A percentile compares a stretch with the other conserved stretches of the same genome.
These are phyloP conservation scores for Crotalus tigris DNA, from an alignment of 2,113 vertebrate genomes.

Conservation along the genomic window DNA sequence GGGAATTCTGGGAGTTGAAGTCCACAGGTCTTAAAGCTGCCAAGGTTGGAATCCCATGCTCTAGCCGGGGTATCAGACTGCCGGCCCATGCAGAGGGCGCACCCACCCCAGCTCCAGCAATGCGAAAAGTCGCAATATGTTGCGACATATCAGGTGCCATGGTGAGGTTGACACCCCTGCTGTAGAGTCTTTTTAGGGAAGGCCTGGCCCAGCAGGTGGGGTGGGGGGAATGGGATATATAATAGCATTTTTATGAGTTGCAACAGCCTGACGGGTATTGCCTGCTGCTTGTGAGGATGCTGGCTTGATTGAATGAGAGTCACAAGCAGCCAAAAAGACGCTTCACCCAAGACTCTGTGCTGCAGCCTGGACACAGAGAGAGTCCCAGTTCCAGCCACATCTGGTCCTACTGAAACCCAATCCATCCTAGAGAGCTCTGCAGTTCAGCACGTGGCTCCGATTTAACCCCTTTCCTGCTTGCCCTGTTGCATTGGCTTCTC, in stretches of 20 bases:
- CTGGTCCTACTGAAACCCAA: constrained; percentile 40
- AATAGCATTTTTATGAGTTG: neutral
- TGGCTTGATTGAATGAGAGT: neutral
- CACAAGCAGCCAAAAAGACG: neutral
- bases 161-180: neutral
- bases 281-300: neutral
- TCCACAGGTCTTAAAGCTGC: too few relatives aligned
- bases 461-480: neutral
- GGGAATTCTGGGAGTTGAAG: too few relatives aligned
- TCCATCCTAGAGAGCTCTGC: neutral
- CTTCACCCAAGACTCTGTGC: constrained; percentile 22
- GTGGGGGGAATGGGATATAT: too few relatives aligned
- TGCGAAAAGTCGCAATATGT: too few relatives aligned
- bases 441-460: neutral
- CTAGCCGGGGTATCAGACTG: too few relatives aligned
- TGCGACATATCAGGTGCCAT: too few relatives aligned
- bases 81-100: too few relatives aligned
- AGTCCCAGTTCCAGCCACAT: constrained; percentile 27
- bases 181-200: neutral
- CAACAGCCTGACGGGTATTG: neutral
- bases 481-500: neutral
- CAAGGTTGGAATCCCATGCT: too few relatives aligned
- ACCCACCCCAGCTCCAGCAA: too few relatives aligned
- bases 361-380: neutral
- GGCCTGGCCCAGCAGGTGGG: neutral